Base-by-base conservation (phyloP, 2,888 invertebrate species). In the Apotomis turbidana region DNA sequence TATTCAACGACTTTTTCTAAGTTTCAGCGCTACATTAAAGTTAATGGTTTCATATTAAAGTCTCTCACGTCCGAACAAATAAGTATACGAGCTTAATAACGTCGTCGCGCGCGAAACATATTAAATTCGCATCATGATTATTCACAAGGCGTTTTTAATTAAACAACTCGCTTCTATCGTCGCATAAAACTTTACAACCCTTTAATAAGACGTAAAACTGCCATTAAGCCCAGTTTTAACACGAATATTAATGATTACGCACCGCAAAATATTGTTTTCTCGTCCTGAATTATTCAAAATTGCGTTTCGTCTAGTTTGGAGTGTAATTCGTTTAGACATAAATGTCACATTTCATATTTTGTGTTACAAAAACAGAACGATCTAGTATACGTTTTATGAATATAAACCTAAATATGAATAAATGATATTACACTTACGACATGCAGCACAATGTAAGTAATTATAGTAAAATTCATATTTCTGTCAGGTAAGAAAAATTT, bases 111-210 rank as follows among this genome's bases (percentile, higher is more conserved):
- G 55, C 68, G 79, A 84, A 86, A 88, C 84, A 85, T 88, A 85
- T 89, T 88, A 85, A 86, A 84, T 66, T 70, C 75, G 81, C 84
- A 82, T 88, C 87, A 90, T 91, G 86, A 89, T 89, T 92, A 93
- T 93, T 91, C 93, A 87, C 83, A 86, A 83, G 86, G 82, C 93
- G 91, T 92, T 90, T 93, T 93, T 93, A 93, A 93, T 93, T 93
- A 93, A 90, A 88, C 84, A 85, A 85, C 82, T 82, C 82, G 80
- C 85, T 88, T 86, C 82, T 81, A 83, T 81, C 81, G 85, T 79
- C 79, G 85, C 89, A 90, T 93, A 89, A 93, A 93, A 91, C 91
- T 93, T 92, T 88, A 92, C 80, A 93, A 93, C 91, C 92, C 93
- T 92, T 93, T 93, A 92, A 90, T 91, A 91, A 89, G 88, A 89